These are phyloP conservation scores for Excalfactoria chinensis DNA, from an alignment of 2,113 vertebrate genomes.

Conservation along the genomic window DNA sequence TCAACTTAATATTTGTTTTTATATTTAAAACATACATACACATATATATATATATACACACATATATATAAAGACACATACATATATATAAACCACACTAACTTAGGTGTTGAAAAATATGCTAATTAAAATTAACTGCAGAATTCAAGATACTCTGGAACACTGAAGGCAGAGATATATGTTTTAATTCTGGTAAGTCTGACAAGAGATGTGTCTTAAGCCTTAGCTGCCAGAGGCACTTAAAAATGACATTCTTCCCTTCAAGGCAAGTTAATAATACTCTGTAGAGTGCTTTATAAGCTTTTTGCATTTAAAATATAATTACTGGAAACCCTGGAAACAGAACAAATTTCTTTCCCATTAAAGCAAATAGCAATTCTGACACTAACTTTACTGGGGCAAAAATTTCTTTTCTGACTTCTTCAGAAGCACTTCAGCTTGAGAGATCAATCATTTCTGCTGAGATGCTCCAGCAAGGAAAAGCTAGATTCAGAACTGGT, in stretches of 20 bases:
- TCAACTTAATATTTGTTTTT: constrained; percentile 3
- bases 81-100: not conserved
- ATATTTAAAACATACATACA: not conserved
- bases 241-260: not conserved
- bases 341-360: not conserved
- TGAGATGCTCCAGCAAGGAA: not conserved
- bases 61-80: not conserved
- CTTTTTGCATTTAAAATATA: not conserved
- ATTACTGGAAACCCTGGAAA: not conserved
- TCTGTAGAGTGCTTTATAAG: not conserved
- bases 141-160: not conserved
- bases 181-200: constrained; percentile 7
- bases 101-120: not conserved
- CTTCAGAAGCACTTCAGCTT: not conserved
- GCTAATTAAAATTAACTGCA: not conserved
- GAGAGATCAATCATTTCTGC: not conserved
- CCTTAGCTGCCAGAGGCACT: not conserved
- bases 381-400: not conserved
- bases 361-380: not conserved
- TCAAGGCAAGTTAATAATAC: not conserved
- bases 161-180: not conserved
- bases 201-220: not conserved
- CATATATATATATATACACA: not conserved
- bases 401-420: not conserved
- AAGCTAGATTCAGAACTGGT: not conserved